Base-by-base conservation (phyloP, 1,140 invertebrate genomes). In the Drosophila takahashii region DNA sequence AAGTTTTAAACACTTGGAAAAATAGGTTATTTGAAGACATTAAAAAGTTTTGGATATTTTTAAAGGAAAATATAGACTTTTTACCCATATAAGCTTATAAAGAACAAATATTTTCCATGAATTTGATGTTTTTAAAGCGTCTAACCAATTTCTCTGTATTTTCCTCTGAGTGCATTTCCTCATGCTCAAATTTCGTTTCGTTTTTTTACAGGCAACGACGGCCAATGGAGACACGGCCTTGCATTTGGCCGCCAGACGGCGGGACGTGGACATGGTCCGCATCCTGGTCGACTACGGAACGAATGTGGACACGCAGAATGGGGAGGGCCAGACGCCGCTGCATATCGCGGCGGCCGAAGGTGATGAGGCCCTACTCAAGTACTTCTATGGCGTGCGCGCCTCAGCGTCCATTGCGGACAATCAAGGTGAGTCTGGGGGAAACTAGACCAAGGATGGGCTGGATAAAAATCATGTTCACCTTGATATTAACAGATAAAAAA, bases 341-440 rank as follows among this genome's bases (percentile, higher is more conserved):
- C 98, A 99, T 85, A 97, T 99, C 57, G 97, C 98, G 0, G 97
- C 98, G n/a, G 96, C 96, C 7, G 97, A 98, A 90, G 98, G 98
- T 4, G 98, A 99, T 91, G 98, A 99, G 91, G 94, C 95, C 0
- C 93, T 99, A 39, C 96, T 99, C 1, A 99, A 99, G 93, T 98
- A 98, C 92, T 97, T 99, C 89, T 98, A 98, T 91, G 95, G 97
- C 27, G 96, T 98, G 37, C 95, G 98, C 84, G 98, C 98, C 1
- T 98, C 97, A 66, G 97, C 98, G 9, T 97, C 97, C 77, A 96
- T 99, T 71, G 94, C 96, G 36, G 98, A 99, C 92, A 97, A 98
- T 92, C 97, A 98, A 94, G 95, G 95, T 95, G 78, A 50, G 57
- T 45, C 61, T 41, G 47, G 5, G 34, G 15, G 8, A n/a, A 71